phyloP scores from a whole-genome alignment of 2,113 vertebrate species.

The Coptodon rendalli region DNA sequence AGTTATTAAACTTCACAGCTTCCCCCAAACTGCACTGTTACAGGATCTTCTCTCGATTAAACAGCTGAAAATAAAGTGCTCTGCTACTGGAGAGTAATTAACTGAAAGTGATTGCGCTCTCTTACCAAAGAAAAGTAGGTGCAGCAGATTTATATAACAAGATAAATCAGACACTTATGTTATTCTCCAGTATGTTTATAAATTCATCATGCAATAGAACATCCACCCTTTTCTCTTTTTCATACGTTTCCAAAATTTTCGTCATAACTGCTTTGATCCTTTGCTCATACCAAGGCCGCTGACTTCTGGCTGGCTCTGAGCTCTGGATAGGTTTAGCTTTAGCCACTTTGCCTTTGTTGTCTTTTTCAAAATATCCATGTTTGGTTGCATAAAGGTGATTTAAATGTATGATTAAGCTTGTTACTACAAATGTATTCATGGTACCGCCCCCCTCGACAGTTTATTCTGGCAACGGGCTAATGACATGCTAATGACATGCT shows the following conservation, averaged over 20 bases:
- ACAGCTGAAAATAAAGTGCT: not conserved
- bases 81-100: not conserved
- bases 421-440: not conserved
- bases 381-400: not conserved
- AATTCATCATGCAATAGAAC: not conserved
- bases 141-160: not conserved
- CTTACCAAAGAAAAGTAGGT: not conserved
- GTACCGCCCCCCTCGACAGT: accelerated
- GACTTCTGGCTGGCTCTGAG: not conserved
- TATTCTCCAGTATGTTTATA: not conserved
- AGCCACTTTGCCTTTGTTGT: not conserved
- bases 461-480: not conserved
- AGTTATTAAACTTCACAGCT: not conserved
- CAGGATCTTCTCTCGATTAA: not conserved
- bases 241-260: accelerated
- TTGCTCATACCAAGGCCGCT: accelerated
- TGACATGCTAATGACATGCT: not conserved
- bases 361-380: not conserved
- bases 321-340: not conserved
- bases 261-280: not conserved
- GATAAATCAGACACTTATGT: not conserved
- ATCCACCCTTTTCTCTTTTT: not conserved
- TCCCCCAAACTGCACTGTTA: accelerated
- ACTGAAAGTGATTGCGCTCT: not conserved
- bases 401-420: accelerated